phyloP scores from a whole-genome alignment of 2,797 vertebrate genomes.

The Calcarius lapponicus region DNA sequence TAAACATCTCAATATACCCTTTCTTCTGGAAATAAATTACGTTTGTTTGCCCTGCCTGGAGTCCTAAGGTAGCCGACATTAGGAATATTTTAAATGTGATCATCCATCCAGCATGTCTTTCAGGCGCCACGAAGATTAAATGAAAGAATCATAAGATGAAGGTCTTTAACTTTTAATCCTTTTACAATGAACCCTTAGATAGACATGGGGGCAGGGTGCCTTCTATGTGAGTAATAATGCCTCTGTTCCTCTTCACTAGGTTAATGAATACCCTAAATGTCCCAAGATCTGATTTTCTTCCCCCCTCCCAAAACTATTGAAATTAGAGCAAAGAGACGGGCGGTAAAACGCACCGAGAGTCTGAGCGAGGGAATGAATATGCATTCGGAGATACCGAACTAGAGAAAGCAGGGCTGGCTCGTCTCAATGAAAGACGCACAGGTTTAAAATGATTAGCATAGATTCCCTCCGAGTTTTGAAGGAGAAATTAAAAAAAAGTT shows the following conservation, averaged over 20 bases:
- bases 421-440: neutral
- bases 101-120: conserved; percentile 88
- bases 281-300: conserved; percentile 42
- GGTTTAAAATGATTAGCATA: conserved; percentile 64
- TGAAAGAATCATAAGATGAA: conserved; percentile 91
- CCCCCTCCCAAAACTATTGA: conserved; percentile 67
- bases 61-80: conserved; percentile 84
- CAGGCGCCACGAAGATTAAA: conserved; percentile 94
- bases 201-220: conserved; percentile 85
- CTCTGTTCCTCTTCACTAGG: conserved; percentile 80
- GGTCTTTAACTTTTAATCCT: conserved; percentile 93
- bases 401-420: conserved; percentile 23
- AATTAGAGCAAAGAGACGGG: conserved; percentile 73
- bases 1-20: conserved; percentile 83
- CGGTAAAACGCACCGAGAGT: conserved; percentile 30
- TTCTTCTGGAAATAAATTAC: conserved; percentile 86
- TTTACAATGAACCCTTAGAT: conserved; percentile 91
- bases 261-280: conserved; percentile 82
- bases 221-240: conserved; percentile 82
- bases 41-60: conserved; percentile 84
- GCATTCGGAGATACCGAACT: conserved; percentile 27
- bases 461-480: conserved; percentile 40
- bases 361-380: conserved; percentile 57
- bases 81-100: conserved; percentile 90
- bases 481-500: neutral